Conservation (phyloP, 2,888 invertebrate genomes). For the Tetheella fluctuosa region DNA sequence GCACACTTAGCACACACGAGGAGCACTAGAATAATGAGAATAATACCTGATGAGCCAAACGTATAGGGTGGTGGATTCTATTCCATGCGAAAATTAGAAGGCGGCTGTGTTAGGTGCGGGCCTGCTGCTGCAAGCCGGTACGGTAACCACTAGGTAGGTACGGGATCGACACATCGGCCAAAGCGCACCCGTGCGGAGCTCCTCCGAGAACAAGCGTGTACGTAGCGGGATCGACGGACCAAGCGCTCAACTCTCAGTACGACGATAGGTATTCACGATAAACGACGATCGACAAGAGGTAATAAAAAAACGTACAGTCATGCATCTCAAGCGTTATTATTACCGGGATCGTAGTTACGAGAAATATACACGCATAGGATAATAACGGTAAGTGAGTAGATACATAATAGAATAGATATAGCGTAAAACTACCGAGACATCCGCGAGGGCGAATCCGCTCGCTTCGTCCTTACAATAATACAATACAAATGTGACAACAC, state of each 20-base stretch:
- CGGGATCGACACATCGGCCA: conserved; percentile 79
- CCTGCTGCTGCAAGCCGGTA: conserved; percentile 78
- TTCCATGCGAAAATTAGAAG: conserved; percentile 83
- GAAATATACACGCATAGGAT: conserved; percentile 83
- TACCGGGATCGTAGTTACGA: conserved; percentile 89
- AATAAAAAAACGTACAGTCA: conserved; percentile 91
- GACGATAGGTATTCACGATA: conserved; percentile 74
- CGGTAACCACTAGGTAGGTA: conserved; percentile 73
- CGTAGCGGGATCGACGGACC: conserved; percentile 82
- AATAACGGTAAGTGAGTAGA: conserved; percentile 79
- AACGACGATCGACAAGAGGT: conserved; percentile 82
- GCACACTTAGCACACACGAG: conserved; percentile 80
- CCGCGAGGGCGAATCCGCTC: conserved; percentile 75
- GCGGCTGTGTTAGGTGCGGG: conserved; percentile 83
- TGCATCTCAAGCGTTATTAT: conserved; percentile 95
- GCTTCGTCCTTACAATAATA: conserved; percentile 81
- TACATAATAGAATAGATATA: conserved; percentile 80
- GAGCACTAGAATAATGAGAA: conserved; percentile 81
- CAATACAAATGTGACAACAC: conserved; percentile 84
- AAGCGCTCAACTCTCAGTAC: conserved; percentile 81
- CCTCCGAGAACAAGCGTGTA: conserved; percentile 81
- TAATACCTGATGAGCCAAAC: conserved; percentile 84
- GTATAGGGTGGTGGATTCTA: conserved; percentile 83
- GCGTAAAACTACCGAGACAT: conserved; percentile 81
- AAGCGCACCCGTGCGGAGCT: conserved; percentile 80